These are phyloP conservation scores for Ridgeia piscesae DNA, from an alignment of 1,140 invertebrate species.

Conservation along the genomic window DNA sequence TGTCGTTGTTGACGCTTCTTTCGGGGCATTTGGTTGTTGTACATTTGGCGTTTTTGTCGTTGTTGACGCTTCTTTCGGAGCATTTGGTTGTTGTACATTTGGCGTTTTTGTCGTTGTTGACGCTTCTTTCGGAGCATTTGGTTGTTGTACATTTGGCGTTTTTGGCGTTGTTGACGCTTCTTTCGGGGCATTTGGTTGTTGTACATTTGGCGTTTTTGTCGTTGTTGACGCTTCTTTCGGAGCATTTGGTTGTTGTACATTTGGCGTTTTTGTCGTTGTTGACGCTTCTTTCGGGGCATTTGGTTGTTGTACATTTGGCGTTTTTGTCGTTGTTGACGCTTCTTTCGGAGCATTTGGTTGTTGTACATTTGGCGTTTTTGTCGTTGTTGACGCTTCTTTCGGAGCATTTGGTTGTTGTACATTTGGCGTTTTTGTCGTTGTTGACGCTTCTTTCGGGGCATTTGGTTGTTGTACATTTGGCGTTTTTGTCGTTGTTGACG, in stretches of 20 bases:
- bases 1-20: background rate
- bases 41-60: background rate
- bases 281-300: too few species aligned
- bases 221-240: background rate
- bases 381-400: background rate
- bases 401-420: background rate
- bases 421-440: background rate
- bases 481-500: background rate
- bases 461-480: background rate
- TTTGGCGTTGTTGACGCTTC: background rate
- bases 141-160: background rate
- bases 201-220: background rate
- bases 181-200: background rate
- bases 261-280: background rate
- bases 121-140: background rate
- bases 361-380: background rate
- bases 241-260: background rate
- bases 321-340: background rate
- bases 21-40: background rate
- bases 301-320: background rate
- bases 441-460: background rate
- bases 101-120: background rate
- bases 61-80: background rate
- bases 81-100: background rate
- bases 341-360: background rate